Evolutionary conservation across 2,797 vertebrate species (phyloP).

Genomic region (Fratercula arctica): DNA sequence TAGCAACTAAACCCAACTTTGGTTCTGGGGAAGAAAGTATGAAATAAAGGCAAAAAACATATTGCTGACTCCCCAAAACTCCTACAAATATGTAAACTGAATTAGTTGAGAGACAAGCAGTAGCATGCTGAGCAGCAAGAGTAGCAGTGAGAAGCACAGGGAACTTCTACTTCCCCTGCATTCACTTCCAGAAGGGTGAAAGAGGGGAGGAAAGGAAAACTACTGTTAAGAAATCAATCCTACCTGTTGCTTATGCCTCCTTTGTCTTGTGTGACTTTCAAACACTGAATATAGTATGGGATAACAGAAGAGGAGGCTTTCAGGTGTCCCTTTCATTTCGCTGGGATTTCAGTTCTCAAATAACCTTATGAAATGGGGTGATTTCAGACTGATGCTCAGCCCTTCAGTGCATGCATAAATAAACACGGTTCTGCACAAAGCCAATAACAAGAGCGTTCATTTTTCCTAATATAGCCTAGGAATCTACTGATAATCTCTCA

Average conservation of each 20-base stretch:
- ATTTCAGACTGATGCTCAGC: neutral
- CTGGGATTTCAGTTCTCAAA: neutral
- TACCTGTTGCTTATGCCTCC: neutral
- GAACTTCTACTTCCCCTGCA: neutral
- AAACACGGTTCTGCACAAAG: neutral
- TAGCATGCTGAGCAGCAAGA: neutral
- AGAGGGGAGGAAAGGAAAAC: neutral
- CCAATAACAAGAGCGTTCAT: fast-evolving
- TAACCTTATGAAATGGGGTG: neutral
- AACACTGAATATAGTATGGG: fast-evolving
- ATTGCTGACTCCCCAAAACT: neutral
- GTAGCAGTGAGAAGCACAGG: neutral
- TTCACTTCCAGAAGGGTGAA: neutral
- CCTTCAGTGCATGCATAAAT: neutral
- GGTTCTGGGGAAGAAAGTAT: neutral
- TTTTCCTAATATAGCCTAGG: neutral
- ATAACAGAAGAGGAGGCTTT: neutral
- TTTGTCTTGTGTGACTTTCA: neutral
- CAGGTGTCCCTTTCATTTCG: neutral
- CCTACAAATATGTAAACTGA: neutral
- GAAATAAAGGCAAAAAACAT: neutral
- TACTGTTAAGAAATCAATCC: neutral
- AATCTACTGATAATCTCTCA: neutral
- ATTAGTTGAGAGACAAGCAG: neutral
- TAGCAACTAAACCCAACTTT: neutral